Base-by-base conservation (phyloP, 1,140 invertebrate species). In the Lepeophtheirus salmonis region DNA sequence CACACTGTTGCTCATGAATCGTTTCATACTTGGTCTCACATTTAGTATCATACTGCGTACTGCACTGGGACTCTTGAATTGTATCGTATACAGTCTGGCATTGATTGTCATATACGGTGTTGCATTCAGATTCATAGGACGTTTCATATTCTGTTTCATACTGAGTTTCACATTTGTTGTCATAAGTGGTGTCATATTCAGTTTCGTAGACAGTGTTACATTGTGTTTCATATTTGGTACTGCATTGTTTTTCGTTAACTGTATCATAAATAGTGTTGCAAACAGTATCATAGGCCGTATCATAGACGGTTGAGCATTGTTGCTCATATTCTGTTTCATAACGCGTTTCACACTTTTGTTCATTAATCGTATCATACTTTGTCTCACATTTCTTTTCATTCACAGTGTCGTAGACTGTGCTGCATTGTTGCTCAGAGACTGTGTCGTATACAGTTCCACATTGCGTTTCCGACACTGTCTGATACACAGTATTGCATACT, bases 21-120 rank as follows among this genome's bases (percentile, higher is more conserved):
- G 48, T 50, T 21, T 61, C 50, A 24, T 50, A 61, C 50, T 61
- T 61, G 49, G 59, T 61, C 51, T 61, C 50, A 18, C 59, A 61
- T 21, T 61, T 56, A 21, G 57, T 60, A 16, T 60, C 57, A 17
- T 60, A 60, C n/a, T 17, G 21, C 12, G 57, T 60, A 3, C n/a
- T 41, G 26, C 57, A 60, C 26, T 57, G 23, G 3, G 21, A 16
- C 50, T 52, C 50, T 10, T 52, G 21, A 22, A 56, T 20, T 4
- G 54, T 56, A 20, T 56, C 23, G 17, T 56, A 56, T 4, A 25
- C 23, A n/a, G 54, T 56, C 24, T 56, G 12, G 17, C 54, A 56
- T 17, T 56, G 18, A 20, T 21, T 56, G 24, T 56, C 54, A 17
- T 56, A 56, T 14, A n/a, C 23, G 12, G 54, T 56, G 18, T 17